Conservation (phyloP, 2,888 invertebrate genomes). For the Drosophila monieri region DNA sequence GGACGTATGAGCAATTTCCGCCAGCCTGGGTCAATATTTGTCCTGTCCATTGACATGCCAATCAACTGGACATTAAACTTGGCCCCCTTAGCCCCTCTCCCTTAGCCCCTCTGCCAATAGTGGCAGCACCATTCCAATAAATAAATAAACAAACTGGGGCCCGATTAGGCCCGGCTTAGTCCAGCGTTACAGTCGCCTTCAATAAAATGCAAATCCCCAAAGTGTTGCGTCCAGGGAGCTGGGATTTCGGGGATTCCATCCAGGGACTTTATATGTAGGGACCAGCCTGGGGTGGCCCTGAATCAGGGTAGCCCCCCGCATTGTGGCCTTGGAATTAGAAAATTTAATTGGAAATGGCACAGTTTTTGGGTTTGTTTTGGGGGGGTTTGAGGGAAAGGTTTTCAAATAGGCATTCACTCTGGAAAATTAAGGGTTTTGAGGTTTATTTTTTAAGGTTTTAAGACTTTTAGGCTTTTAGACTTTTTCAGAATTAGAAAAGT, state of each 20-base stretch:
- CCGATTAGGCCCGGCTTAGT: slow-evolving; percentile 55
- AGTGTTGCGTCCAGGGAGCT: not conserved
- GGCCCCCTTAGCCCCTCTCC: not conserved
- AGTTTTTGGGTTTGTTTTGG: not conserved
- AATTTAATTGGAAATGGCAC: slow-evolving; percentile 8
- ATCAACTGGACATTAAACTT: slow-evolving; percentile 62
- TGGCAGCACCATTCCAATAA: slow-evolving; percentile 40
- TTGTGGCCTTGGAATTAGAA: slow-evolving; percentile 1
- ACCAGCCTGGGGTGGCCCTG: too few relatives aligned
- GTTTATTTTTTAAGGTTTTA: too few relatives aligned
- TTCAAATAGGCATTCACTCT: too few relatives aligned
- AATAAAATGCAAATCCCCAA: slow-evolving; percentile 29
- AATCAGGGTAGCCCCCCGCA: not conserved
- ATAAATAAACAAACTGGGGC: slow-evolving; percentile 66
- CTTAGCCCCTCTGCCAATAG: not conserved
- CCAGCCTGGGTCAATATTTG: slow-evolving; percentile 37
- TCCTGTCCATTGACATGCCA: slow-evolving; percentile 51
- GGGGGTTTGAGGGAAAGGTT: too few relatives aligned
- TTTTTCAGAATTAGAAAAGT: too few relatives aligned
- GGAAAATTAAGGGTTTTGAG: too few relatives aligned
- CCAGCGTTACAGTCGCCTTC: slow-evolving; percentile 11
- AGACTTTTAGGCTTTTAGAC: too few relatives aligned
- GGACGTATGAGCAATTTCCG: slow-evolving; percentile 30
- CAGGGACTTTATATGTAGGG: too few relatives aligned
- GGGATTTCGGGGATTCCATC: not conserved